Conservation (phyloP, 30 jellyfish, hydroid and myxozoan genomes). For the Morbakka virulenta region DNA sequence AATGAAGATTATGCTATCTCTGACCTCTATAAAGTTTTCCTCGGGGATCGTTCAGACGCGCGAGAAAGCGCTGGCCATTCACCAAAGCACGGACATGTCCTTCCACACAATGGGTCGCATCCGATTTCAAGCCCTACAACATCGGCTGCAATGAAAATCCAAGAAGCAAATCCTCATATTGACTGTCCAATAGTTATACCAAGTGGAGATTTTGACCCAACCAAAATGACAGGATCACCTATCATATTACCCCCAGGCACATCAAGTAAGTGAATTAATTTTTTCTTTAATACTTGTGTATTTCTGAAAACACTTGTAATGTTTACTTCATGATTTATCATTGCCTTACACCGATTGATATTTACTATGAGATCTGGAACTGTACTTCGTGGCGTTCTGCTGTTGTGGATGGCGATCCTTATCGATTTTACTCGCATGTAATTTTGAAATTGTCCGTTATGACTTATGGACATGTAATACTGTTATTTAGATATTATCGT, state of each 20-base stretch:
- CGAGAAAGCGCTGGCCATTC: conserved; percentile 31
- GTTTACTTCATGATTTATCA: no score
- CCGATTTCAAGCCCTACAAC: conserved; percentile 58
- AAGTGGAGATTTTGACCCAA: conserved; percentile 93
- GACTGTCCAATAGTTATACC: conserved; percentile 99
- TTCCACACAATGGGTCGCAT: conserved; percentile 7
- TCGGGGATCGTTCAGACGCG: conserved; percentile 45
- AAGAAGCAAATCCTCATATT: conserved; percentile 83
- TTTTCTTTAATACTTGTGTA: no score
- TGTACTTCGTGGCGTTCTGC: no score
- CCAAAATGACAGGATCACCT: conserved; percentile 51
- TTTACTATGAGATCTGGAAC: no score
- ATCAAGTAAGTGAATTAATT: no score
- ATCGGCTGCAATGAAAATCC: conserved; percentile 69
- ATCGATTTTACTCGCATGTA: no score
- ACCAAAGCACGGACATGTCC: conserved; percentile 4
- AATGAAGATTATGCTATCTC: conserved; percentile 65
- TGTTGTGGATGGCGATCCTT: no score
- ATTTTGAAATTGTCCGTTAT: no score
- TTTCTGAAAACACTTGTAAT: no score
- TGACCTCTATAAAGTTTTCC: conserved; percentile 59
- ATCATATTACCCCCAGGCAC: conserved; percentile 30
- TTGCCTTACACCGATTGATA: no score
- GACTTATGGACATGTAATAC: no score
- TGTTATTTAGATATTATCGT: no score